Evolutionary conservation across 2,113 vertebrate species (phyloP).

Genomic region (Plectropomus leopardus): DNA sequence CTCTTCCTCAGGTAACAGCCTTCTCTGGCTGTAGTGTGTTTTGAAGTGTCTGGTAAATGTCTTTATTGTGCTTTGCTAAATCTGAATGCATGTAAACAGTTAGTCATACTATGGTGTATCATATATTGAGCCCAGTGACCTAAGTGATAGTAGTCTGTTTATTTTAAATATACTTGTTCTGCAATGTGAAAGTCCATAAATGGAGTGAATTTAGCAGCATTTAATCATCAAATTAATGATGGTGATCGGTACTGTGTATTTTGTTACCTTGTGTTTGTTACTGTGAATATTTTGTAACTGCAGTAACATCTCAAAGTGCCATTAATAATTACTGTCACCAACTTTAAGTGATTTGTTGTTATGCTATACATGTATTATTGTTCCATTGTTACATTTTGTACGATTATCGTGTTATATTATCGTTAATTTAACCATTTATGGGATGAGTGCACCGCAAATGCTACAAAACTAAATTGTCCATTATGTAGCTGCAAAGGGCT

Average conservation of each 20-base stretch:
- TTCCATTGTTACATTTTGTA: neutral
- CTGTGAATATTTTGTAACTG: constrained; percentile 35
- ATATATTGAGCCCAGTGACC: constrained; percentile 2
- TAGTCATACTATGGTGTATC: constrained; percentile 4
- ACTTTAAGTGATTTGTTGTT: neutral
- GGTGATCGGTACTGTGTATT: constrained; percentile 19
- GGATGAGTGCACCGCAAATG: neutral
- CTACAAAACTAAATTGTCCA: neutral
- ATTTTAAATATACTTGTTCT: neutral
- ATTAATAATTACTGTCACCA: constrained; percentile 14
- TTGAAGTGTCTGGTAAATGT: constrained; percentile 33
- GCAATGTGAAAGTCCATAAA: neutral
- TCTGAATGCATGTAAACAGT: constrained; percentile 19
- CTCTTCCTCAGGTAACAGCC: constrained; percentile 67
- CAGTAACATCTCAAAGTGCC: neutral
- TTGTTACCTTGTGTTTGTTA: constrained; percentile 4
- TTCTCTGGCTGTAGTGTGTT: constrained; percentile 50
- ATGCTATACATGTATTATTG: constrained; percentile 1
- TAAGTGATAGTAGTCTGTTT: neutral
- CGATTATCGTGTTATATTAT: neutral
- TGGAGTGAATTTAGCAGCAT: constrained; percentile 2
- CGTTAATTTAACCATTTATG: neutral
- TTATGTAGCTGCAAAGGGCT: neutral
- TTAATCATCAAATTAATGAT: neutral
- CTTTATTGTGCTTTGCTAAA: constrained; percentile 29